Conservation (phyloP, 2,113 vertebrate genomes). For the Halichoeres trimaculatus region DNA sequence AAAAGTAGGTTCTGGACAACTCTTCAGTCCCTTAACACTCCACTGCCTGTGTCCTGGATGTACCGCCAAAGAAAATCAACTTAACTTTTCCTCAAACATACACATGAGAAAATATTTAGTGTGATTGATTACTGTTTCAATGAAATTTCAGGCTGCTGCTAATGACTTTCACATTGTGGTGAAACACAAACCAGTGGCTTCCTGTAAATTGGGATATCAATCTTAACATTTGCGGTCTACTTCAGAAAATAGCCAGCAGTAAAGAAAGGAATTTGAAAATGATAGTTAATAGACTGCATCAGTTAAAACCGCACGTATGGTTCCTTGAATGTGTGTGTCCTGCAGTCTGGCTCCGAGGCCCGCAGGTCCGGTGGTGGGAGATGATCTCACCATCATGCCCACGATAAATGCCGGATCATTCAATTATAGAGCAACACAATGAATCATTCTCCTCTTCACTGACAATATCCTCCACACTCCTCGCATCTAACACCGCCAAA, state of each 20-base stretch:
- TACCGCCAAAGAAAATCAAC: background rate
- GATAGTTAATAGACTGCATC: background rate
- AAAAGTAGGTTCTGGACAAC: background rate
- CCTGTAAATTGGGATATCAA: background rate
- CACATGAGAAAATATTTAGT: background rate
- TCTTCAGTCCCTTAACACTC: background rate
- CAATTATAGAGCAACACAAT: slow-evolving; percentile 73
- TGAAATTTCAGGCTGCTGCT: background rate
- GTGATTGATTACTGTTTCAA: slow-evolving; percentile 18
- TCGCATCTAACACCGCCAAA: slow-evolving; percentile 66
- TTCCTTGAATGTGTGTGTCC: slow-evolving; percentile 19
- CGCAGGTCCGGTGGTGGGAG: slow-evolving; percentile 46
- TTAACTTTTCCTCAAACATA: background rate
- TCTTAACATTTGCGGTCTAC: background rate
- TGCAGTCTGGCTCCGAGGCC: background rate
- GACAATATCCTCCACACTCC: slow-evolving; percentile 65
- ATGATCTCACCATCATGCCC: slow-evolving; percentile 70
- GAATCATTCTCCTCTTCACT: slow-evolving; percentile 68
- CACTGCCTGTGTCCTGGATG: background rate
- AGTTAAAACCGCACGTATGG: background rate
- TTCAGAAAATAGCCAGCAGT: slow-evolving; percentile 6
- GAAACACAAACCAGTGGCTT: slow-evolving; percentile 22
- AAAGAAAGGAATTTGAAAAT: slow-evolving; percentile 1
- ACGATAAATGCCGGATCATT: slow-evolving; percentile 67
- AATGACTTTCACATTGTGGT: slow-evolving; percentile 24